Conservation (phyloP, 1,140 invertebrate species). For the Diabrotica virgifera region DNA sequence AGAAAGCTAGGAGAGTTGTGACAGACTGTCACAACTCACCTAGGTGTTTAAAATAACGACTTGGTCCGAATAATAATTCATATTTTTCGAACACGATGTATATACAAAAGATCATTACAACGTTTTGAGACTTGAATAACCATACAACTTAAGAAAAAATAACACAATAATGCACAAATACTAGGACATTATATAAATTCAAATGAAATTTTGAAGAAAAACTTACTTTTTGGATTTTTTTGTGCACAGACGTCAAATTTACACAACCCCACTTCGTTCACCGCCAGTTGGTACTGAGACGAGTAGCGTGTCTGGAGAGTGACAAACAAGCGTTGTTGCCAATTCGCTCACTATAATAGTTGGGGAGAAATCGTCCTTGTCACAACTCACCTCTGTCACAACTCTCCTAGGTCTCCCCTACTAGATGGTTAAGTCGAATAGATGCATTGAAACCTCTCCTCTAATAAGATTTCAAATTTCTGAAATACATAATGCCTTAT, state of each 20-base stretch:
- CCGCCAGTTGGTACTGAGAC: not conserved
- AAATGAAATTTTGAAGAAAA: not conserved
- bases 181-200: not conserved
- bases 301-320: not conserved
- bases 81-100: not conserved
- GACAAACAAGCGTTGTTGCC: not conserved
- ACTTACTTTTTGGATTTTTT: not conserved
- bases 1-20: slow-evolving; percentile 8
- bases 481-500: too few species aligned
- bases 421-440: too few species aligned
- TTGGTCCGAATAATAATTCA: slow-evolving; percentile 6
- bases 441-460: too few species aligned
- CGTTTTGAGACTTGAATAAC: not conserved
- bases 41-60: slow-evolving; percentile 3
- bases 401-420: not conserved
- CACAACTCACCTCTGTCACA: not conserved
- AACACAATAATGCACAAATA: not conserved
- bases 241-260: not conserved
- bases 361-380: not conserved
- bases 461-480: too few species aligned
- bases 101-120: not conserved
- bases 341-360: not conserved
- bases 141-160: not conserved
- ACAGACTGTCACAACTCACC: slow-evolving; percentile 7
- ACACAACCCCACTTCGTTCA: not conserved